Conservation (phyloP, 2,797 vertebrate species). For the Podargus strigoides region DNA sequence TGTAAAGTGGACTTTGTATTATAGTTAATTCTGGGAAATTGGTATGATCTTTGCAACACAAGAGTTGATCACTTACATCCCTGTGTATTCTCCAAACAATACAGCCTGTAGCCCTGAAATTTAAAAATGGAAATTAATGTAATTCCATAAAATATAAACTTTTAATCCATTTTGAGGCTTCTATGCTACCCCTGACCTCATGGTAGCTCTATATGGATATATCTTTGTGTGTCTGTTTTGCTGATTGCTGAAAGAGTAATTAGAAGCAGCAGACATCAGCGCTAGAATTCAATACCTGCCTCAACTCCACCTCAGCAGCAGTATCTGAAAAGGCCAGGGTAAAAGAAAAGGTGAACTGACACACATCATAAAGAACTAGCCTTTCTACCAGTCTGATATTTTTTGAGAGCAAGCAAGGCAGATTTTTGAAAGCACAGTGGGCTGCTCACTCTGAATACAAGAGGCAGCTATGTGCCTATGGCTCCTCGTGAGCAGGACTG, state of each 20-base stretch:
- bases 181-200: neutral
- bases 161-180: neutral
- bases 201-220: neutral
- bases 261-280: neutral
- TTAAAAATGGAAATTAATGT: neutral
- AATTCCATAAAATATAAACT: neutral
- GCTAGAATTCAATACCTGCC: neutral
- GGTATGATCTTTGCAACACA: neutral
- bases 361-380: neutral
- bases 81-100: neutral
- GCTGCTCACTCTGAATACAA: neutral
- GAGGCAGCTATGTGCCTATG: neutral
- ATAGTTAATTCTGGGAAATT: neutral
- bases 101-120: neutral
- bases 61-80: neutral
- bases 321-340: neutral
- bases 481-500: rapidly evolving
- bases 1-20: neutral
- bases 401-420: neutral
- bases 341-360: neutral
- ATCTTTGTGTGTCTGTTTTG: neutral
- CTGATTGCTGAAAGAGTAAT: neutral
- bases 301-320: neutral
- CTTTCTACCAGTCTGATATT: neutral
- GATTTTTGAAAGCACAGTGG: neutral